phyloP scores from a whole-genome alignment of 1,140 invertebrate genomes.

The Musca vetustissima region DNA sequence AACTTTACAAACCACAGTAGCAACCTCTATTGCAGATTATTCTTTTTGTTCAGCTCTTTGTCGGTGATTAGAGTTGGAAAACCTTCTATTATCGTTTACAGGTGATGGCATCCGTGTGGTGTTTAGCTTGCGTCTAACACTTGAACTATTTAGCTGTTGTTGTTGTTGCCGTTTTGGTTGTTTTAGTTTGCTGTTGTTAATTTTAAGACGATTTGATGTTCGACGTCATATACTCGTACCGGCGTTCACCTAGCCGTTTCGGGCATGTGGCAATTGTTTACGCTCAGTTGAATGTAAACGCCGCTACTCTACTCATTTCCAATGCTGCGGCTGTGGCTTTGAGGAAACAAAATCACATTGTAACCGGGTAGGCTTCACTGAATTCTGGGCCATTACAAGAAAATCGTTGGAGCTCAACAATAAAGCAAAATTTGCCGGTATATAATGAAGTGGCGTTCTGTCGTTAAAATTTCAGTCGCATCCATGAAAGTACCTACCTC shows the following conservation, averaged over 20 bases:
- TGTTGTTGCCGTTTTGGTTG: background rate
- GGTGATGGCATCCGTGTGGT: background rate
- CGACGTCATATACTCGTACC: background rate
- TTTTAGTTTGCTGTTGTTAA: background rate
- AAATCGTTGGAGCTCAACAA: background rate
- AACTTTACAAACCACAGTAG: background rate
- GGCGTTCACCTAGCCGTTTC: background rate
- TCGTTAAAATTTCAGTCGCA: background rate
- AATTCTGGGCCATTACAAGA: background rate
- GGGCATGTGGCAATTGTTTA: conserved; percentile 27
- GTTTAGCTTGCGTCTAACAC: conserved; percentile 16
- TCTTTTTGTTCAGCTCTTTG: too few relatives aligned
- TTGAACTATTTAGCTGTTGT: conserved; percentile 12
- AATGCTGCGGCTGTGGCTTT: conserved; percentile 7
- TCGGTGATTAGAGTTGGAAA: too few relatives aligned
- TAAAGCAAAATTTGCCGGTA: background rate
- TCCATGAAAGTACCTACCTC: too few relatives aligned
- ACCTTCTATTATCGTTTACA: too few relatives aligned
- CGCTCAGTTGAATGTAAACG: conserved; percentile 26
- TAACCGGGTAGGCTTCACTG: conserved; percentile 16
- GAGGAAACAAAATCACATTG: conserved; percentile 8
- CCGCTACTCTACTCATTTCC: background rate
- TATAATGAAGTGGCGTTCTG: conserved; percentile 4
- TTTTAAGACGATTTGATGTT: background rate
- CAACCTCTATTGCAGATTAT: background rate